Evolutionary conservation across 1,140 invertebrate genomes (phyloP).

Genomic region (Drosophila busckii): DNA sequence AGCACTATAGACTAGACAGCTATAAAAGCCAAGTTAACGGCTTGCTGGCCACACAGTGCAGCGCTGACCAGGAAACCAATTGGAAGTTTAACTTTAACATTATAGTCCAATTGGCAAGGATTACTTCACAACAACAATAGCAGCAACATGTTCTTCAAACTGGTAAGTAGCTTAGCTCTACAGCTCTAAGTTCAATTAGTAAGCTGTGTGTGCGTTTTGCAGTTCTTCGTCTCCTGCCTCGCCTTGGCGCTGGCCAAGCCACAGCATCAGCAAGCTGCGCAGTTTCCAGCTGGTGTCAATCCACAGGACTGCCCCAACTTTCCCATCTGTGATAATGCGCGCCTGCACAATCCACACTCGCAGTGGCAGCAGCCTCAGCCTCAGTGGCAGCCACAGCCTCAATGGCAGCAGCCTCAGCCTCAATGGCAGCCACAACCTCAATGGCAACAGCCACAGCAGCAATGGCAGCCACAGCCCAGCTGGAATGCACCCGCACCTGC

Average conservation of each 20-base stretch:
- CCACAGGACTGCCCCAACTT: constrained; percentile 78
- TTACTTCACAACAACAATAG: constrained; percentile 30
- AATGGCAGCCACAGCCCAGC: constrained; percentile 59
- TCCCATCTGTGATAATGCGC: constrained; percentile 79
- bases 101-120: constrained; percentile 78
- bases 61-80: constrained; percentile 68
- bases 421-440: constrained; percentile 44
- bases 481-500: constrained; percentile 63
- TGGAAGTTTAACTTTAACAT: constrained; percentile 74
- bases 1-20: constrained; percentile 31
- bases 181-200: background rate
- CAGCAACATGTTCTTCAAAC: constrained; percentile 69
- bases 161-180: constrained; percentile 54
- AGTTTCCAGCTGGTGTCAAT: constrained; percentile 78
- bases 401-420: constrained; percentile 36
- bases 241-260: constrained; percentile 66
- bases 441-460: constrained; percentile 48
- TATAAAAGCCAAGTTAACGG: constrained; percentile 65
- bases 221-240: constrained; percentile 61
- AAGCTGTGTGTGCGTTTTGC: background rate
- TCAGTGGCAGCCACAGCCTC: constrained; percentile 51
- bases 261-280: constrained; percentile 69
- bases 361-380: constrained; percentile 61
- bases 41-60: constrained; percentile 59
- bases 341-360: constrained; percentile 68